Percentiles rank a stretch among this genome's conserved stretches.
Evolutionary conservation across 2,113 vertebrate species (phyloP).

Genomic region (Platysteira castanea): DNA sequence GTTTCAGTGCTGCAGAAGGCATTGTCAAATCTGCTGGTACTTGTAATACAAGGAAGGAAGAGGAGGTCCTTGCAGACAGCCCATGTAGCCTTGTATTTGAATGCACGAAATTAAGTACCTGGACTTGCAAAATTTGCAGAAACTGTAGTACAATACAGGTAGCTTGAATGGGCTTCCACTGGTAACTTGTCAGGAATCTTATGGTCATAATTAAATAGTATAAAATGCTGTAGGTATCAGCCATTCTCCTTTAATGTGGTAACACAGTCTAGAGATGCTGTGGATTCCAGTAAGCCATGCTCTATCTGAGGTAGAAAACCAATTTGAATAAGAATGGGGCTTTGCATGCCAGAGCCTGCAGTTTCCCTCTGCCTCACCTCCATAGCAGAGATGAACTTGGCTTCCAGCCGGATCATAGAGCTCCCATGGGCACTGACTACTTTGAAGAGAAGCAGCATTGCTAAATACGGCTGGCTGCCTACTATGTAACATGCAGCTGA

Average conservation of each 20-base stretch:
- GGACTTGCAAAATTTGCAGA: background rate
- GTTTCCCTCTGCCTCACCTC: background rate
- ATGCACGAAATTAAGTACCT: background rate
- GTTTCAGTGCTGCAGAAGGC: background rate
- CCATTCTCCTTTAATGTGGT: background rate
- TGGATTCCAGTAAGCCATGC: background rate
- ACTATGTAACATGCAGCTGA: fast-evolving
- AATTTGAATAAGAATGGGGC: conserved; percentile 11
- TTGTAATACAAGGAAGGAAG: background rate
- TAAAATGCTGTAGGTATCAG: background rate
- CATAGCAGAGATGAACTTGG: background rate
- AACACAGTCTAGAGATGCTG: background rate
- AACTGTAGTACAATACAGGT: background rate
- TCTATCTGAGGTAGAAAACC: background rate
- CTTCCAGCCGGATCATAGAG: background rate
- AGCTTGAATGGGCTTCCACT: background rate
- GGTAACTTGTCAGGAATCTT: background rate
- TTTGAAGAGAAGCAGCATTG: background rate
- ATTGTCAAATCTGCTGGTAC: background rate
- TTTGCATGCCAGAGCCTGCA: conserved; percentile 3
- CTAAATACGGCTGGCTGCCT: background rate
- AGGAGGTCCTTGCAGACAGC: background rate
- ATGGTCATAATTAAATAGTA: background rate
- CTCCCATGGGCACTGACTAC: background rate
- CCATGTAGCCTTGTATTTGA: background rate